phyloP scores from a whole-genome alignment of 2,888 invertebrate species.

The Calephelis perditalis region DNA sequence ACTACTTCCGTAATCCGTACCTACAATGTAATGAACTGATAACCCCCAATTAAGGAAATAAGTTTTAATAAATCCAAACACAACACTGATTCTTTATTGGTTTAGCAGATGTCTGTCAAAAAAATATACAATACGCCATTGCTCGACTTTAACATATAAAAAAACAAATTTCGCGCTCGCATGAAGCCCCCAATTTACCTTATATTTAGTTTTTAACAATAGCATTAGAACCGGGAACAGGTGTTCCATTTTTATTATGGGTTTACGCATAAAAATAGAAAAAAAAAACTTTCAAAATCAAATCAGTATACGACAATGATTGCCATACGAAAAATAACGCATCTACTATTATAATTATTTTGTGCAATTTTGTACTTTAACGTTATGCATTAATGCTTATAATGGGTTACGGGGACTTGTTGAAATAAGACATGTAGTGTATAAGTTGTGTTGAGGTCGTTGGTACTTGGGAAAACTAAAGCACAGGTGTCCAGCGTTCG shows the following conservation, averaged over 20 bases:
- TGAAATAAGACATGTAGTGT: conserved; percentile 48
- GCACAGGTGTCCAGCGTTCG: conserved; percentile 78
- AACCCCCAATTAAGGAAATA: too few relatives aligned
- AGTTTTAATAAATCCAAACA: too few relatives aligned
- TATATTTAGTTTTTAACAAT: conserved; percentile 55
- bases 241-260: conserved; percentile 72
- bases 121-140: conserved; percentile 24
- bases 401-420: conserved; percentile 36
- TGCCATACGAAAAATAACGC: conserved; percentile 68
- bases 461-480: conserved; percentile 78
- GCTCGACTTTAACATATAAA: conserved; percentile 30
- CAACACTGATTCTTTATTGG: conserved; percentile 1
- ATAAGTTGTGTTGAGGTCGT: conserved; percentile 64
- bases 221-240: conserved; percentile 55
- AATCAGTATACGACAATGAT: conserved; percentile 77
- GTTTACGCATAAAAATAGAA: conserved; percentile 60
- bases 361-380: conserved; percentile 39
- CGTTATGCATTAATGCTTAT: conserved; percentile 35
- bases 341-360: conserved; percentile 49
- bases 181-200: conserved; percentile 48
- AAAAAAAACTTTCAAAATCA: conserved; percentile 68
- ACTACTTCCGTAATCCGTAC: too few relatives aligned
- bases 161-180: conserved; percentile 40
- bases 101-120: conserved; percentile 9
- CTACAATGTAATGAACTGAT: too few relatives aligned